A percentile compares a stretch with the other conserved stretches of the same genome.
Evolutionary conservation across 2,797 vertebrate species (phyloP).

Genomic region (Intellagama lesueurii): DNA sequence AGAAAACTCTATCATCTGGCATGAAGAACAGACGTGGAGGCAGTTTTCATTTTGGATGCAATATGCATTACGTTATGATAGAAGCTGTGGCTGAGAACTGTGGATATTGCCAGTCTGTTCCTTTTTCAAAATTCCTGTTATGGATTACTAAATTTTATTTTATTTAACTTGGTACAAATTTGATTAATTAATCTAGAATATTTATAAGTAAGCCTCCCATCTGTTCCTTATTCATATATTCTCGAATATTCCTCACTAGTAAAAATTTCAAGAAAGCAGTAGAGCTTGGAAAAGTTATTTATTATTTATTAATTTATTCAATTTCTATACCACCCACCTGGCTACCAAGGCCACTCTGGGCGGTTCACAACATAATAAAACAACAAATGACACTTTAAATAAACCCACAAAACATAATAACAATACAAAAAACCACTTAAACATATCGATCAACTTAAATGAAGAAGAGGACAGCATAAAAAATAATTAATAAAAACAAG

Average conservation of each 20-base stretch:
- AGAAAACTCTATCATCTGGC: conserved; percentile 27
- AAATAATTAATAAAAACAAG: too few species aligned
- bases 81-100: conserved; percentile 13
- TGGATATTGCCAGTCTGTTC: conserved; percentile 24
- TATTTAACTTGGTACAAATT: background rate
- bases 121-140: conserved; percentile 15
- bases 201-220: background rate
- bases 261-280: background rate
- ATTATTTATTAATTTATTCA: too few species aligned
- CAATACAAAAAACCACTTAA: too few species aligned
- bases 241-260: background rate
- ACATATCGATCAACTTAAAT: too few species aligned
- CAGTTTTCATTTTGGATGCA: conserved; percentile 38
- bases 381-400: too few species aligned
- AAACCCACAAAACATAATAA: too few species aligned
- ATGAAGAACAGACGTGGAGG: conserved; percentile 17
- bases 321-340: too few species aligned
- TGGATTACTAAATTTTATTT: conserved; percentile 25
- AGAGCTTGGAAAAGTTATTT: too few species aligned
- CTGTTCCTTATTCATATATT: background rate
- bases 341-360: too few species aligned
- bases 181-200: background rate
- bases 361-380: too few species aligned
- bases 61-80: background rate
- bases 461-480: too few species aligned